phyloP scores from a whole-genome alignment of 2,797 vertebrate genomes.

The Rallus crepitans region DNA sequence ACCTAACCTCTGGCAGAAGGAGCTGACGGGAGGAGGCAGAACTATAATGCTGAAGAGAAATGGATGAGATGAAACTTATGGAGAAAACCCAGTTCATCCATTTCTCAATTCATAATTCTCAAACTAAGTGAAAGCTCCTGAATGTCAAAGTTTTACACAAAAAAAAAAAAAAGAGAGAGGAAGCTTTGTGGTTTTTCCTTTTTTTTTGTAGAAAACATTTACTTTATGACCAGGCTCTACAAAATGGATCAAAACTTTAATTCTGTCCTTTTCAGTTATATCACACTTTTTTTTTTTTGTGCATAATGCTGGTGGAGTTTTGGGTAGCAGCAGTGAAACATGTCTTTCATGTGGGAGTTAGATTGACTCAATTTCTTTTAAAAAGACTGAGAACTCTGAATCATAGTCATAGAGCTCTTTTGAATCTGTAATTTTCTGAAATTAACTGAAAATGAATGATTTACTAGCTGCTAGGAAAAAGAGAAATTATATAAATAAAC shows the following conservation, averaged over 20 bases:
- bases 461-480: background rate
- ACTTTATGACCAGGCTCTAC: background rate
- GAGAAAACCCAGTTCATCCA: background rate
- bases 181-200: background rate
- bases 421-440: background rate
- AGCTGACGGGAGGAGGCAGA: background rate
- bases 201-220: background rate
- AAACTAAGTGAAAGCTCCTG: background rate
- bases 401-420: background rate
- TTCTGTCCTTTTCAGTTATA: background rate
- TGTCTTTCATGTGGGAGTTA: background rate
- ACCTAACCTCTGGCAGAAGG: background rate
- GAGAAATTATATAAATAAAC: background rate
- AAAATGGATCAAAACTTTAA: background rate
- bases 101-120: background rate
- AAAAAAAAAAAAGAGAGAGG: background rate
- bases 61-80: background rate
- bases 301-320: background rate
- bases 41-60: background rate
- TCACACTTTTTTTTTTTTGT: rapidly evolving
- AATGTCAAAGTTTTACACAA: background rate
- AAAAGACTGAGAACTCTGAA: background rate
- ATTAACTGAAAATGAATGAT: background rate
- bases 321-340: background rate
- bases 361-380: background rate